Evolutionary conservation across 2,888 invertebrate species (phyloP).

Genomic region (Brassicogethes aeneus): DNA sequence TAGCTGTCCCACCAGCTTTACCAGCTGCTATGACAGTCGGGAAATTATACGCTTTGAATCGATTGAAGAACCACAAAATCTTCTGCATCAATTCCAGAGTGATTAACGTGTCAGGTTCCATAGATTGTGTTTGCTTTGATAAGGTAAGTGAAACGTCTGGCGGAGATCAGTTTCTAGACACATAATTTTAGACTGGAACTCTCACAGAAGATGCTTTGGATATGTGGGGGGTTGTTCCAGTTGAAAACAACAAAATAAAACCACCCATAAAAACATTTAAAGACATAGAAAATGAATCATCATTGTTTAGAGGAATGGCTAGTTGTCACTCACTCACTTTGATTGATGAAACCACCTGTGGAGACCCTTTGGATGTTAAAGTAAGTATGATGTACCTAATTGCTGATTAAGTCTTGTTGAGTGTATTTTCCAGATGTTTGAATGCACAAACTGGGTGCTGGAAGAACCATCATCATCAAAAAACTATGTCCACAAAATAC

Average conservation of each 20-base stretch:
- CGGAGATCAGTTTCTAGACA: too few relatives aligned
- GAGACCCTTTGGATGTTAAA: slow-evolving; percentile 92
- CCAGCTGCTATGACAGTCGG: slow-evolving; percentile 97
- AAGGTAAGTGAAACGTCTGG: slow-evolving; percentile 68
- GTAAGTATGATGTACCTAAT: slow-evolving; percentile 31
- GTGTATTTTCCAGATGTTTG: slow-evolving; percentile 66
- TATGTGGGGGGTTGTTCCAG: slow-evolving; percentile 86
- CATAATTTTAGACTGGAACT: slow-evolving; percentile 84
- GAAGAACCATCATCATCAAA: slow-evolving; percentile 51
- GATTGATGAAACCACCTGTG: slow-evolving; percentile 74
- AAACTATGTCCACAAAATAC: too few relatives aligned
- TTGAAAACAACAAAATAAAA: slow-evolving; percentile 23
- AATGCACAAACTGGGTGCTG: slow-evolving; percentile 81
- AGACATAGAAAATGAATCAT: slow-evolving; percentile 17
- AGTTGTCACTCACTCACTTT: slow-evolving; percentile 87
- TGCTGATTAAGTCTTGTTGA: neutral
- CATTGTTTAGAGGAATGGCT: slow-evolving; percentile 66
- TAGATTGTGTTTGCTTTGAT: slow-evolving; percentile 85
- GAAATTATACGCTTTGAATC: slow-evolving; percentile 78
- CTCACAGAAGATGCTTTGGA: slow-evolving; percentile 93
- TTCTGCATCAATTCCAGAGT: slow-evolving; percentile 89
- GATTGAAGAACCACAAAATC: slow-evolving; percentile 68
- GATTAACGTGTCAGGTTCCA: slow-evolving; percentile 86
- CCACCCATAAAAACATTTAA: slow-evolving; percentile 25
- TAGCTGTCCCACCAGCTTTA: slow-evolving; percentile 89